A percentile compares a stretch with the other conserved stretches of the same genome.
phyloP scores from a whole-genome alignment of 2,113 vertebrate species.

The Aldabrachelys gigantea region DNA sequence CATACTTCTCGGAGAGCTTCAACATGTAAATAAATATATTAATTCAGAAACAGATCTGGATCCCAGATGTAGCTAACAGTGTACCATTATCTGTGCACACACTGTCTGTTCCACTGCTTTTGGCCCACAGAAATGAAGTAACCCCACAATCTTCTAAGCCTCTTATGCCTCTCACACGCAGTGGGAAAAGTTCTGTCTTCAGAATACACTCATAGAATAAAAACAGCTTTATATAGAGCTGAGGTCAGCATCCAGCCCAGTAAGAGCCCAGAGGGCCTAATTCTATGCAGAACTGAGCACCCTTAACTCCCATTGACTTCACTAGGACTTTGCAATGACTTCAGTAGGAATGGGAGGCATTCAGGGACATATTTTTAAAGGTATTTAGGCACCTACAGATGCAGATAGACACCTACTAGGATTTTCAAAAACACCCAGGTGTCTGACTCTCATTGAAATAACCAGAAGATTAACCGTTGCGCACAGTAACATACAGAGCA shows the following conservation, averaged over 20 bases:
- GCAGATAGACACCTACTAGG: neutral
- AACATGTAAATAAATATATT: neutral
- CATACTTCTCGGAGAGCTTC: conserved; percentile 86
- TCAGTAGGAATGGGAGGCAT: neutral
- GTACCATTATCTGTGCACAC: neutral
- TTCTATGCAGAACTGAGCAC: neutral
- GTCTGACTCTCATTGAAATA: neutral
- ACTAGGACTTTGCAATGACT: neutral
- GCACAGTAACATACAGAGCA: neutral
- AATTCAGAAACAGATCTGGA: neutral
- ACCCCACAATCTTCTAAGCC: neutral
- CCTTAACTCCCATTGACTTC: neutral
- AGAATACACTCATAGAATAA: neutral
- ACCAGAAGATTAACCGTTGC: neutral
- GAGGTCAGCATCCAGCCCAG: neutral
- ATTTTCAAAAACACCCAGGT: neutral
- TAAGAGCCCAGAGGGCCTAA: neutral
- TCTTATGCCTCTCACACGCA: neutral
- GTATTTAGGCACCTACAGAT: neutral
- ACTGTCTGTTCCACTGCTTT: neutral
- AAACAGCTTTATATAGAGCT: neutral
- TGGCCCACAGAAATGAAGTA: neutral
- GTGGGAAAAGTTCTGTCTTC: neutral
- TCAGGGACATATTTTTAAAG: neutral
- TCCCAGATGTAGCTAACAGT: neutral